phyloP scores from a whole-genome alignment of 2,888 invertebrate genomes.

The Toxonevra muliebris region DNA sequence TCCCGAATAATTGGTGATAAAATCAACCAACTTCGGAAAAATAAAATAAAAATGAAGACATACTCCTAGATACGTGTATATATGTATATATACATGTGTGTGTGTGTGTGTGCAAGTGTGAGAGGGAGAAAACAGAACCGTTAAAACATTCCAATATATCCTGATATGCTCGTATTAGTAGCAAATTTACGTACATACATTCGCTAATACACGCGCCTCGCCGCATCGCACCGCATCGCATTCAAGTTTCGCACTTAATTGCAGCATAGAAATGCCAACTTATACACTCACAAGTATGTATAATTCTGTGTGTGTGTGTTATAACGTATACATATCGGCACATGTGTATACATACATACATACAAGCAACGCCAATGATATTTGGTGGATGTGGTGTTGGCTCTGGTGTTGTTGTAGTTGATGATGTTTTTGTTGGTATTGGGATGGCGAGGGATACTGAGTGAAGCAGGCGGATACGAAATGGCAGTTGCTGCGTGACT shows the following conservation, averaged over 20 bases:
- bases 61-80: too few relatives aligned
- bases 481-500: slow-evolving; percentile 34
- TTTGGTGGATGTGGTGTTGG: too few relatives aligned
- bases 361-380: background rate
- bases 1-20: background rate
- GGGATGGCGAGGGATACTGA: too few relatives aligned
- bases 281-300: background rate
- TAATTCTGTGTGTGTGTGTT: background rate
- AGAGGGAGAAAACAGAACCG: too few relatives aligned
- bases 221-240: background rate
- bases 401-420: too few relatives aligned
- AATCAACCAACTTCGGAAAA: background rate
- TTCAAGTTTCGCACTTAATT: slow-evolving; percentile 5
- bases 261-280: background rate
- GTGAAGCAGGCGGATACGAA: background rate
- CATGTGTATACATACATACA: background rate
- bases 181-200: too few relatives aligned
- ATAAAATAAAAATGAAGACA: slow-evolving; percentile 1
- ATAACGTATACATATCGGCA: background rate
- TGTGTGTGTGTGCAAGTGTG: too few relatives aligned
- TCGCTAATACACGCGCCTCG: too few relatives aligned
- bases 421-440: too few relatives aligned
- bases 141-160: too few relatives aligned
- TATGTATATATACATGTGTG: too few relatives aligned
- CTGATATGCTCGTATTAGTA: too few relatives aligned